Percentiles rank a stretch among this genome's conserved stretches.
These are phyloP conservation scores for Ovis aries DNA, from an alignment of 2,113 vertebrate genomes.

Conservation along the genomic window ARS-UI_Ramb_v3.0 NC_056065.1:38977501-38978000, in stretches of 20 bases:
- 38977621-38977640: conserved; percentile 49
- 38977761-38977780: not conserved
- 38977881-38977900: not conserved
- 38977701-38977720: conserved; percentile 23
- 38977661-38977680: not conserved
- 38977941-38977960: not conserved
- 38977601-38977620: conserved; percentile 40
- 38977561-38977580: conserved; percentile 19
- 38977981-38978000: not conserved
- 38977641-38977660: conserved; percentile 40
- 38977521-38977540: conserved; percentile 55
- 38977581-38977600: conserved; percentile 50
- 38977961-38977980: not conserved
- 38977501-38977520: conserved; percentile 40
- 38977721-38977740: not conserved
- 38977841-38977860: not conserved
- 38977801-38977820: not conserved
- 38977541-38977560: conserved; percentile 43
- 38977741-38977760: not conserved
- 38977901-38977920: not conserved
- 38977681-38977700: not conserved
- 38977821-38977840: not conserved
- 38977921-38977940: not conserved
- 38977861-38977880: not conserved
- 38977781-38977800: not conserved